Evolutionary conservation across 2,797 vertebrate genomes (phyloP).

Genomic region (Aeoliscus strigatus): DNA sequence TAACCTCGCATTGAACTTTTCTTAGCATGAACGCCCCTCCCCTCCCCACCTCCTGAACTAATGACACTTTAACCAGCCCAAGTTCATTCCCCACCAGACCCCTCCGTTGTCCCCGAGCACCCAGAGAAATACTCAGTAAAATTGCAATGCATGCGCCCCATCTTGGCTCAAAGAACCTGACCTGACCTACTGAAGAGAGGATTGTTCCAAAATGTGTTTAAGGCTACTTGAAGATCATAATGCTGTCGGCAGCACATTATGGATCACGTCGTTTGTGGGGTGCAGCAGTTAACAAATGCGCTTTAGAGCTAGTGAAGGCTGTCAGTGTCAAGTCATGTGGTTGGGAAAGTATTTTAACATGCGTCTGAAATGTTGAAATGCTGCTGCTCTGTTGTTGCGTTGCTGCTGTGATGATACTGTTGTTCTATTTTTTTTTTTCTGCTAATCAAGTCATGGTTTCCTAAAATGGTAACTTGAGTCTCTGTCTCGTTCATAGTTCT

Average conservation of each 20-base stretch:
- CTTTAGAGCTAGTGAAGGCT: constrained; percentile 28
- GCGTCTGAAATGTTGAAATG: constrained; percentile 64
- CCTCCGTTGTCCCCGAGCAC: constrained; percentile 35
- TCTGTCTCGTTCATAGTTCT: constrained; percentile 99
- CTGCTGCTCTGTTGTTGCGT: constrained; percentile 56
- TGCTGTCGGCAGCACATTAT: constrained; percentile 71
- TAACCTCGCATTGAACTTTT: constrained; percentile 62
- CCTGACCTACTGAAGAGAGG: constrained; percentile 22
- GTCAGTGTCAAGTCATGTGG: constrained; percentile 33
- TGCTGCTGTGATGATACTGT: constrained; percentile 41
- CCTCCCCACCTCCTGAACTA: constrained; percentile 39
- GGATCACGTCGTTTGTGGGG: constrained; percentile 53
- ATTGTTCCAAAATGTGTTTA: constrained; percentile 36
- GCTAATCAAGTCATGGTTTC: constrained; percentile 51
- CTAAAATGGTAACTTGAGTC: constrained; percentile 80
- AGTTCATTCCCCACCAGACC: constrained; percentile 47
- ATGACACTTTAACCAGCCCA: constrained; percentile 55
- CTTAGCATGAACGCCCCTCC: constrained; percentile 59
- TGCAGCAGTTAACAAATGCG: constrained; percentile 29
- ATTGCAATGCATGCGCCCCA: constrained; percentile 61
- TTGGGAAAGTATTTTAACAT: constrained; percentile 61
- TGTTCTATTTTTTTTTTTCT: too few relatives aligned
- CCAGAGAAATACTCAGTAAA: constrained; percentile 24
- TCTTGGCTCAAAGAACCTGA: constrained; percentile 20
- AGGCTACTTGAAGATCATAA: constrained; percentile 65